Percentiles rank a stretch among this genome's conserved stretches.
phyloP scores from a whole-genome alignment of 2,888 invertebrate genomes.

The Clanis bilineata region DNA sequence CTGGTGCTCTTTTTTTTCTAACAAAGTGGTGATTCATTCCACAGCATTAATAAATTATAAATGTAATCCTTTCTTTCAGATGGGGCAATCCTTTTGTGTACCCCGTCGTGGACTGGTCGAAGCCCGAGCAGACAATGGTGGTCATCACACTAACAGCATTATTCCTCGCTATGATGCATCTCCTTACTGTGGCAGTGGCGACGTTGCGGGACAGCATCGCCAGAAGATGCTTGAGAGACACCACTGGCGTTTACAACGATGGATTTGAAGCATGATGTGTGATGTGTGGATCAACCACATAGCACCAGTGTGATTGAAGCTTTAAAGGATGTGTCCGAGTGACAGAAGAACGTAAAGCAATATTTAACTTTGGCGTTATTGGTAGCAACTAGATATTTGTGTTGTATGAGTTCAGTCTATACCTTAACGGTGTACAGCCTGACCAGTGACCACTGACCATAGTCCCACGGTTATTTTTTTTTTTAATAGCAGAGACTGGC shows the following conservation, averaged over 20 bases:
- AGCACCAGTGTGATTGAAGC: neutral
- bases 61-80: conserved; percentile 61
- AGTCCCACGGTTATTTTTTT: no score
- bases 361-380: neutral
- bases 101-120: conserved; percentile 90
- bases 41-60: neutral
- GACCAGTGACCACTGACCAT: no score
- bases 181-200: conserved; percentile 83
- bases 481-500: no score
- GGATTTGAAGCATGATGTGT: conserved; percentile 54
- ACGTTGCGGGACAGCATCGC: conserved; percentile 69
- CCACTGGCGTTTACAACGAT: conserved; percentile 64
- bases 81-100: conserved; percentile 88
- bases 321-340: neutral
- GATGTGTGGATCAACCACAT: no score
- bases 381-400: neutral
- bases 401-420: neutral
- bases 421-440: neutral
- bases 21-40: no score
- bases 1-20: no score
- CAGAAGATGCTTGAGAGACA: conserved; percentile 41
- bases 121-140: conserved; percentile 84
- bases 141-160: conserved; percentile 85
- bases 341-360: neutral
- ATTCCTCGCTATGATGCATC: conserved; percentile 86